Base-by-base conservation (phyloP, 2,797 vertebrate genomes). In the Mormyrus hasselquistii region DNA sequence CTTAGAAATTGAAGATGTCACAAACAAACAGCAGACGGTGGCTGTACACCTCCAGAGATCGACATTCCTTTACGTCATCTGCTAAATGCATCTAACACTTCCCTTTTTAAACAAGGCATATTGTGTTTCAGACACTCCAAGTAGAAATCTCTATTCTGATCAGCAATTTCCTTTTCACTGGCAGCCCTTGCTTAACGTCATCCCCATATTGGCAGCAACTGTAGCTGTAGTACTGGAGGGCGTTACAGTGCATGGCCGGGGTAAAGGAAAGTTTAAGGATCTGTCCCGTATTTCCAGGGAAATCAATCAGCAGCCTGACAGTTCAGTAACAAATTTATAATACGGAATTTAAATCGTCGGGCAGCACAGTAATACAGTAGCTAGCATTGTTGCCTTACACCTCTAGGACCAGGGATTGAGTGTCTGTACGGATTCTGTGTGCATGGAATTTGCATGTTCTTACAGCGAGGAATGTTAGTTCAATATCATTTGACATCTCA, bases 51-150 rank as follows among this genome's bases (percentile, higher is more conserved):
- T 65, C 25, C 19, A 16, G 86, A 84, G 49, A 65, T 50, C 2
- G 19, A 89, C 73, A 69, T 84, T 38, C 76, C 76, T 88, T 89
- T 73, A 34, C 49, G 19, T 89, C 87, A 55, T 84, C 88, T 90
- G 89, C 50, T 25, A 87, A 88, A 90, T 19, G 12, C 83, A 88
- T 89, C 69, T 69, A 55, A 53, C 47, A 16, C 1, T 29, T 53
- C 41, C 25, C 16, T 69, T 79, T 84, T 88, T 53, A 44, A 53
- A 86, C 82, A 90, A 87, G 22, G 9, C 25, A 10, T 88, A 34
- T 57, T 76, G 16, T 82, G 57, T 89, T 89, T 76, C 53, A 83
- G 87, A 34, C 19, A 62, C 16, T 16, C 8, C 16, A 65, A n/a
- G 29, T 34, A 69, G 41, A 53, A 85, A 89, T 57, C 76, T 44